These are phyloP conservation scores for Eurytoma adleriae DNA, from an alignment of 2,888 invertebrate genomes.

Conservation along the genomic window DNA sequence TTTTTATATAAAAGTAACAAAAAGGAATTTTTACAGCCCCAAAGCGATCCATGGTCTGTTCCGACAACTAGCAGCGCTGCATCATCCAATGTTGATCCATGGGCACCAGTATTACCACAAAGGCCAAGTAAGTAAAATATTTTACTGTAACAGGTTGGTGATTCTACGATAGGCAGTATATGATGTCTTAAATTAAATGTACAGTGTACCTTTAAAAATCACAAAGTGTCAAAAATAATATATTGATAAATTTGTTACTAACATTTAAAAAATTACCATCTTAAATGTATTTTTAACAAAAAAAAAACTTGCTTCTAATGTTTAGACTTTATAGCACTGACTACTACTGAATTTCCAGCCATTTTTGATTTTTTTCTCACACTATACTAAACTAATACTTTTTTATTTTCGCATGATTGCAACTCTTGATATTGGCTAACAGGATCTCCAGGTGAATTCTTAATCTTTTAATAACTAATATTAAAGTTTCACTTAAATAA, in stretches of 20 bases:
- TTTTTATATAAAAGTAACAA: background rate
- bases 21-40: constrained; percentile 44
- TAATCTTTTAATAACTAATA: constrained; percentile 36
- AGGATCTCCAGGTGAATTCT: constrained; percentile 61
- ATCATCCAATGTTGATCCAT: constrained; percentile 78
- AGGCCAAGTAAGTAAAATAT: constrained; percentile 68
- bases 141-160: too few species aligned
- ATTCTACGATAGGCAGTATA: too few species aligned
- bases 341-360: too few species aligned
- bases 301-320: too few species aligned
- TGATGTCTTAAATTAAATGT: too few species aligned
- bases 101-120: constrained; percentile 78
- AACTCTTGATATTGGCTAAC: constrained; percentile 58
- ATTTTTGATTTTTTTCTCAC: too few species aligned
- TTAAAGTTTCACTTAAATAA: constrained; percentile 28
- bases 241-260: background rate
- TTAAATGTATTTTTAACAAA: too few species aligned
- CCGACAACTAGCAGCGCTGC: constrained; percentile 66
- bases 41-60: constrained; percentile 56
- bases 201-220: too few species aligned
- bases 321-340: too few species aligned
- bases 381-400: constrained; percentile 28
- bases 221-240: background rate
- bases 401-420: constrained; percentile 61
- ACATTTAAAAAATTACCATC: background rate